Evolutionary conservation across 2,888 invertebrate genomes (phyloP).

Genomic region (Agriotes lineatus): DNA sequence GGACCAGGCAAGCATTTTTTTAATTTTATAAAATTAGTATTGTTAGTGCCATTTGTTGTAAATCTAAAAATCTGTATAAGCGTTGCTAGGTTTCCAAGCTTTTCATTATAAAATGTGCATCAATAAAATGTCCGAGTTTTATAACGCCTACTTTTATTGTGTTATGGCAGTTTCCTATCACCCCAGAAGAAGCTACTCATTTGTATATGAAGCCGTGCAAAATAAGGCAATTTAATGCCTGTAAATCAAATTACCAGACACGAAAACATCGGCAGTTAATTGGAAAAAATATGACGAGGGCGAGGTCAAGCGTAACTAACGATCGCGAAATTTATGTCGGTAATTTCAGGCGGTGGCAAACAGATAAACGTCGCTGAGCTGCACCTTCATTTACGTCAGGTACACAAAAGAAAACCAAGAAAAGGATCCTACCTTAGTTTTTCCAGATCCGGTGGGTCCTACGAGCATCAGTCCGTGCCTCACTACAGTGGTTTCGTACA

Average conservation of each 20-base stretch:
- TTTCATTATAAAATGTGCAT: too few relatives aligned
- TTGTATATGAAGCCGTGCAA: background rate
- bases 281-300: conserved; percentile 7
- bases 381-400: conserved; percentile 10
- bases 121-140: too few relatives aligned
- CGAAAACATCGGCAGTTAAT: background rate
- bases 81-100: too few relatives aligned
- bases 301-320: background rate
- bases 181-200: too few relatives aligned
- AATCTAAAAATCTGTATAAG: too few relatives aligned
- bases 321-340: background rate
- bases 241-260: background rate
- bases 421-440: conserved; percentile 84
- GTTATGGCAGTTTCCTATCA: too few relatives aligned
- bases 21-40: too few relatives aligned
- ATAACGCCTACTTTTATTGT: too few relatives aligned
- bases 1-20: too few relatives aligned
- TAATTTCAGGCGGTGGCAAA: background rate
- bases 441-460: conserved; percentile 84
- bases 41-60: too few relatives aligned
- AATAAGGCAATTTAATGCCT: conserved; percentile 1
- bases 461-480: conserved; percentile 88
- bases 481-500: conserved; percentile 86
- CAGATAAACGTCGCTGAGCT: conserved; percentile 1
- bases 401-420: conserved; percentile 4